Evolutionary conservation across 2,797 vertebrate species (phyloP), one percentile per base, ranked within the genome.

Genomic region (Pipistrellus kuhlii): DNA sequence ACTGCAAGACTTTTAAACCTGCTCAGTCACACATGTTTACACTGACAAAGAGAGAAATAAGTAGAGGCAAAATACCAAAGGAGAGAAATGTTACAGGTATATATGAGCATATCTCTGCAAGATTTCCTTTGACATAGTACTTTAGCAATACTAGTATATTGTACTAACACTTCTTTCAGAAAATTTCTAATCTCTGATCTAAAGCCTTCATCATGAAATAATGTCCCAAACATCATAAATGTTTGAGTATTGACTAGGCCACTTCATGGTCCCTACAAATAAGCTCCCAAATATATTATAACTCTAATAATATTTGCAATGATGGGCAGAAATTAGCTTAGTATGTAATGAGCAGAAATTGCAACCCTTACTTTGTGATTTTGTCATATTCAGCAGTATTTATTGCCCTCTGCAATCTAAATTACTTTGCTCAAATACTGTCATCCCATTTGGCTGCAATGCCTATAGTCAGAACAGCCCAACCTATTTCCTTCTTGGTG

Each of bases 101-200:
- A 51, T 71, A 48, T 27, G 21, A 57, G 30, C 41, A 64, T 53
- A 55, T 78, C 62, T 69, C 57, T 51, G 23, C 23, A 69, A 76
- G 51, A 13, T 21, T 80, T 81, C 35, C 30, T 89, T 48, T 25
- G 46, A 81, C 18, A 13, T 30, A 23, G 30, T 59, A 87, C 38
- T 76, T 23, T 35, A 59, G 48, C 38, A 72, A 66, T 51, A 55
- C 53, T 55, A 55, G 53, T 23, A 69, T 48, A 55, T 32, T 75
- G 44, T 68, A 78, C 30, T 20, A 83, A 72, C 6, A 48, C 85
- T 72, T 88, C 62, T 57, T 87, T 66, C 30, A 71, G 51, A 41
- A 88, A 83, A 32, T 69, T 57, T 93, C 66, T 83, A 48, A 93
- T 32, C 64, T 80, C 44, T 62, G 48, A 77, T 23, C 55, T 53